Conservation (phyloP, 1,140 invertebrate genomes). For the Bombus polaris region DNA sequence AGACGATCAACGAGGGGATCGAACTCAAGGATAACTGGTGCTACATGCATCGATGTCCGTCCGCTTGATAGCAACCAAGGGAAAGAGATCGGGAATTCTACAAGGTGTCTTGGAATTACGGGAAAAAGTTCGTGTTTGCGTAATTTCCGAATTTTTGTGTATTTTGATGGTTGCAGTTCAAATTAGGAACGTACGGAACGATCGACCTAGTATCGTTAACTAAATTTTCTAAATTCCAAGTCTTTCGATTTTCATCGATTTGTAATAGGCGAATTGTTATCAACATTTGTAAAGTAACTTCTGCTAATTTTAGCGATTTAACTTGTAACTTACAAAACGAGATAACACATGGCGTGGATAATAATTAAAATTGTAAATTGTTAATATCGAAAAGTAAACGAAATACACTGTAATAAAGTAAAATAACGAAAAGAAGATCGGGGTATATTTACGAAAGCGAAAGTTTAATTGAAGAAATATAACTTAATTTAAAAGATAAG, state of each 20-base stretch:
- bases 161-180: fast-evolving
- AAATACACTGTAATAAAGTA: too few relatives aligned
- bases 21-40: slow-evolving; percentile 81
- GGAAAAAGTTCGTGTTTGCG: not conserved
- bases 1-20: slow-evolving; percentile 64
- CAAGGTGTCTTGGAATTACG: slow-evolving; percentile 3
- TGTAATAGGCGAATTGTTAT: too few relatives aligned
- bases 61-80: slow-evolving; percentile 14
- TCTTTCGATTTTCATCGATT: too few relatives aligned
- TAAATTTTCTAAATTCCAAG: not conserved
- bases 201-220: not conserved
- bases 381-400: too few relatives aligned
- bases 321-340: too few relatives aligned
- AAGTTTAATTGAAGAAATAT: too few relatives aligned
- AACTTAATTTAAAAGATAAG: too few relatives aligned
- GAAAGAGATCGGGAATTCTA: slow-evolving; percentile 44
- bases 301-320: fast-evolving
- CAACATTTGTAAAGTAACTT: too few relatives aligned
- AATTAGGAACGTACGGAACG: too few relatives aligned
- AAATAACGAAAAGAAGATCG: fast-evolving
- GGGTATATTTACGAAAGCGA: too few relatives aligned
- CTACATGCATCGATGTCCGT: slow-evolving; percentile 34
- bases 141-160: not conserved
- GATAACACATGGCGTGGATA: too few relatives aligned
- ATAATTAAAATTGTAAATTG: too few relatives aligned